A percentile compares a stretch with the other conserved stretches of the same genome.
Evolutionary conservation across 2,888 invertebrate species (phyloP).

Genomic region (Lottia gigantea): DNA sequence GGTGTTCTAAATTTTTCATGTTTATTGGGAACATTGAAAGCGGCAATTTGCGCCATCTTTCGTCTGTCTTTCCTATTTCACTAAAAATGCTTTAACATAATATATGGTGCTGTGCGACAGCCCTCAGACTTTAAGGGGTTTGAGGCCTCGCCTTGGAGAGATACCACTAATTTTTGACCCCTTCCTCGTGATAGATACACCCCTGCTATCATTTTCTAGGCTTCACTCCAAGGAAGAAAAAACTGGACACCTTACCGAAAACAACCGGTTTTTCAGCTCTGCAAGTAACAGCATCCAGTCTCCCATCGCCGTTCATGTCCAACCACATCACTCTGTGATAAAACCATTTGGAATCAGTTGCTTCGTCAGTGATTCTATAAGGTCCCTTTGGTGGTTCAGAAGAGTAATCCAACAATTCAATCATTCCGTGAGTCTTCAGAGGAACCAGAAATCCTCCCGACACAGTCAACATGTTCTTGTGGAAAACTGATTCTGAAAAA

Average conservation of each 20-base stretch:
- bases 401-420: constrained; percentile 31
- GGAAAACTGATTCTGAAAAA: constrained; percentile 39
- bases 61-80: too few species aligned
- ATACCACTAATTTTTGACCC: too few species aligned
- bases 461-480: constrained; percentile 25
- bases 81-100: too few species aligned
- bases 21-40: too few species aligned
- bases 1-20: too few species aligned
- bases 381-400: constrained; percentile 20
- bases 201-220: too few species aligned
- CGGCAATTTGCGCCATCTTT: too few species aligned
- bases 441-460: constrained; percentile 44
- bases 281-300: constrained; percentile 35
- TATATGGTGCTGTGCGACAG: too few species aligned
- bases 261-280: constrained; percentile 26
- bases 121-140: too few species aligned
- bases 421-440: constrained; percentile 33
- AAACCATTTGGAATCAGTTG: constrained; percentile 32
- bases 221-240: too few species aligned
- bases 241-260: constrained; percentile 18
- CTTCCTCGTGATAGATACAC: too few species aligned
- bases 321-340: constrained; percentile 40
- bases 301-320: constrained; percentile 45
- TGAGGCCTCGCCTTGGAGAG: too few species aligned
- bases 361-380: neutral